Evolutionary conservation across 2,888 invertebrate genomes (phyloP), one percentile per base, ranked within the genome.

Genomic region (Stramonita haemastoma): DNA sequence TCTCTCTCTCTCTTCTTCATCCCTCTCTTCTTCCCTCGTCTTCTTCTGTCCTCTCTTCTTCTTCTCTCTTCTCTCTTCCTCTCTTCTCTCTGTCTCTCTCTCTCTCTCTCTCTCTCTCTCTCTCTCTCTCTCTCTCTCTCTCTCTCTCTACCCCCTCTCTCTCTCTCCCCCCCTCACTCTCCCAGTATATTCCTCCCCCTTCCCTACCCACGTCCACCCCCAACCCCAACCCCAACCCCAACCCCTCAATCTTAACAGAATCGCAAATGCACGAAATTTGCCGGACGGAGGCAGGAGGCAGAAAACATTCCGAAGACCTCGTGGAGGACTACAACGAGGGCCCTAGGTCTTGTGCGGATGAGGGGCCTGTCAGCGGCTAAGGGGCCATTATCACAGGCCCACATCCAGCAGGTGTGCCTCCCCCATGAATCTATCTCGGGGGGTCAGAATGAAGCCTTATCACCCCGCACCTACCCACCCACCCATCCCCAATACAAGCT

Each of bases 21-120:
- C 26, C 70, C 26, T 26, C 26, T 26, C 26, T 26, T 70, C 70
- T 70, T 26, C 22, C 77, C 29, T 22, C 8, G 13, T 77, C 29
- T 77, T 22, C 5, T 70, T 70, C 70, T 70, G 11, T 32, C 77
- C 29, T 32, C 29, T 17, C 32, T 32, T 22, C 11, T 29, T 32
- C 29, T 32, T 77, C 77, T 32, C 32, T 22, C 22, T 22, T 32
- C 32, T n/a, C 32, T 32, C 17, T 32, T 79, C 79, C 32, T 32
- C 32, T 32, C 32, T 32, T 79, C 79, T 79, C 79, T 79, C 6
- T 79, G 15, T 79, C 79, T 79, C 79, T 79, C 79, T 79, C 79
- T 17, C 34, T 34, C 79, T 34, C 4, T 0, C 26, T 26, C 5
- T 26, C 26, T 26, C 0, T 26, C 26, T 4, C 32, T 32, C 77